Conservation (phyloP, 2,888 invertebrate species). For the Drosophila dives region DNA sequence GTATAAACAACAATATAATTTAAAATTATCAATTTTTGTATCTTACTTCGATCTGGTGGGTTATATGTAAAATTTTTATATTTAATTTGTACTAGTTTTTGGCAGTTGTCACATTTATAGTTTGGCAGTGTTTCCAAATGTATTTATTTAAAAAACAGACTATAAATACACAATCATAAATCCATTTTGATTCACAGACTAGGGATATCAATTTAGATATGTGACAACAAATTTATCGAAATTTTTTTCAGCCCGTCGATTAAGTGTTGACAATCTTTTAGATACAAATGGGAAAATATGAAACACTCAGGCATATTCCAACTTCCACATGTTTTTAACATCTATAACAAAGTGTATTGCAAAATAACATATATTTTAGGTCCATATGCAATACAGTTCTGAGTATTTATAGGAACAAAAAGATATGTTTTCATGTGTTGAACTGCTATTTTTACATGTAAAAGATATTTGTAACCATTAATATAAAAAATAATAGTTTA, state of each 20-base stretch:
- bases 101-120: conserved; percentile 32
- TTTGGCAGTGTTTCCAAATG: conserved; percentile 44
- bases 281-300: conserved; percentile 8
- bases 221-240: conserved; percentile 34
- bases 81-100: conserved; percentile 41
- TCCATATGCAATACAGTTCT: not conserved
- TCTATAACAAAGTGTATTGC: not conserved
- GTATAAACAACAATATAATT: conserved; percentile 16
- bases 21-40: not conserved
- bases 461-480: not conserved
- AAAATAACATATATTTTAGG: not conserved
- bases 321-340: not conserved
- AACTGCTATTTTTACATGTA: not conserved
- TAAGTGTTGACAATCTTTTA: not conserved
- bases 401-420: not conserved
- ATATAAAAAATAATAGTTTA: not conserved
- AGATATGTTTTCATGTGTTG: not conserved
- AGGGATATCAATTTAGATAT: conserved; percentile 41
- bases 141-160: conserved; percentile 39
- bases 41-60: conserved; percentile 24
- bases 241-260: conserved; percentile 2
- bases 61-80: conserved; percentile 19
- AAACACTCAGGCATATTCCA: conserved; percentile 9
- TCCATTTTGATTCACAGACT: conserved; percentile 45
- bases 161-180: conserved; percentile 43